Base-by-base conservation (phyloP, 2,113 vertebrate species). In the Gallinago undulata region DNA sequence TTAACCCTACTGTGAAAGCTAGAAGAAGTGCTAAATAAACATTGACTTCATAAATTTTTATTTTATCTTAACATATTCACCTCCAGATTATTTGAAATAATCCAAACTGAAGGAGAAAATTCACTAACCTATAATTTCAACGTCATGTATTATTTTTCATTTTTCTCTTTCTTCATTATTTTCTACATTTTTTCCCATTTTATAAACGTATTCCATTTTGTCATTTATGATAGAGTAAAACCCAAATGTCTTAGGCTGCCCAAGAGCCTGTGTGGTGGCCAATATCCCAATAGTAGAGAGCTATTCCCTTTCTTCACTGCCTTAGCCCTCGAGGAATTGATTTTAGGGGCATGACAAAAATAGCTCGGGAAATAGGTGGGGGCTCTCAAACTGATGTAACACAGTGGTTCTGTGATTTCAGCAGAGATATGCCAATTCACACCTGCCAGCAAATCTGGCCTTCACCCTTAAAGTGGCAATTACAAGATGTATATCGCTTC, bases 371-470 rank as follows among this genome's bases (percentile, higher is more conserved):
- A 93, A 83, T 57, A 93, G 37, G 53, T 87, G 84, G 28, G 90
- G 74, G 64, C 23, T 89, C 59, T 84, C 74, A 67, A 59, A 81
- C 57, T 57, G 68, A 85, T 91, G 57, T 90, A 94, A 83, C 82
- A 63, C 24, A 68, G 86, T 41, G 92, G 48, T 82, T 89, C 66
- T 86, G 80, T 93, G 92, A 92, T 96, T 97, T 93, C 93, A 95
- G 70, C 48, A 91, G 84, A 89, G 73, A 84, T 92, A 95, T 95
- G 96, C 86, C 89, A 90, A 84, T 95, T 95, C 95, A 95, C 95
- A 96, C 73, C 88, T 84, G 66, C 62, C 90, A 90, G 50, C 60
- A 91, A 90, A 81, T 81, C 64, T 94, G 93, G 76, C 76, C 81
- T 95, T 96, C 66, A 33, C 53, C 81, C 84, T 82, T 85, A 78